Evolutionary conservation across 1,140 invertebrate genomes (phyloP).

Genomic region (Drosophila punjabiensis): DNA sequence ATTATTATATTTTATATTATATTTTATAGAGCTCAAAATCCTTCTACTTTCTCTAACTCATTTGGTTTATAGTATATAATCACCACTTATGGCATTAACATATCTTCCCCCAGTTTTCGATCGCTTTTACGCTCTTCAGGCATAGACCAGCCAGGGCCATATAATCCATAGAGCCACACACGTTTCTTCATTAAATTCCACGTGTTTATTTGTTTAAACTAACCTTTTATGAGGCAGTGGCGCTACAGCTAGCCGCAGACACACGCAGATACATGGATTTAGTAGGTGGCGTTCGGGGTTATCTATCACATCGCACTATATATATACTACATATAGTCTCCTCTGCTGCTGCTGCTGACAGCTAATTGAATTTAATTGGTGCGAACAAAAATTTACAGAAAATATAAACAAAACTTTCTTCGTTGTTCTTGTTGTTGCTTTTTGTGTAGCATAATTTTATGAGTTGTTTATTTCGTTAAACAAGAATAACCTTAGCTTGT

Average conservation of each 20-base stretch:
- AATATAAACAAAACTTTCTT: slow-evolving; percentile 68
- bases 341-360: slow-evolving; percentile 58
- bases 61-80: background rate
- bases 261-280: slow-evolving; percentile 22
- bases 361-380: slow-evolving; percentile 82
- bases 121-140: slow-evolving; percentile 1
- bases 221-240: slow-evolving; percentile 76
- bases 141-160: slow-evolving; percentile 6
- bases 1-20: no score
- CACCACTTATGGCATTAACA: slow-evolving; percentile 35
- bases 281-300: slow-evolving; percentile 26
- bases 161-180: slow-evolving; percentile 67
- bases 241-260: slow-evolving; percentile 66
- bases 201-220: slow-evolving; percentile 81
- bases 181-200: slow-evolving; percentile 79
- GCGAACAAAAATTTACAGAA: slow-evolving; percentile 71
- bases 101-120: slow-evolving; percentile 7
- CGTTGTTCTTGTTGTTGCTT: slow-evolving; percentile 45
- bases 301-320: slow-evolving; percentile 41
- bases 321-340: slow-evolving; percentile 18
- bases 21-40: no score
- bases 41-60: background rate
- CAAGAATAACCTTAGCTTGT: slow-evolving; percentile 70
- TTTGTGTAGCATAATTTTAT: slow-evolving; percentile 69
- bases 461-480: slow-evolving; percentile 78